These are phyloP conservation scores for Megalops atlanticus DNA, from an alignment of 2,113 vertebrate genomes.

Conservation along the genomic window DNA sequence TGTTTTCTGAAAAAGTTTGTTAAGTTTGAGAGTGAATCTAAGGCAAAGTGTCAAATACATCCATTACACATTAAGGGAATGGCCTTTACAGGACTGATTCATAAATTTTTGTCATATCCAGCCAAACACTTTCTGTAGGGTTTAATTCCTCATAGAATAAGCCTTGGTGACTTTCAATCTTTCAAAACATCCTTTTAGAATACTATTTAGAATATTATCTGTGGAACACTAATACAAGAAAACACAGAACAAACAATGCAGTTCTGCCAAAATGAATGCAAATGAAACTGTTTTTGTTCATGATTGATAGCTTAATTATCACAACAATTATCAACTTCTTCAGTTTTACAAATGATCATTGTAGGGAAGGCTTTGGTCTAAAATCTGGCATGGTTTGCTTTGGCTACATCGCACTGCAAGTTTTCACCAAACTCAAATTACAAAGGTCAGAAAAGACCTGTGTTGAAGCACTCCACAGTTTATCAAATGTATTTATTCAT, in stretches of 20 bases:
- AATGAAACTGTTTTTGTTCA: conserved; percentile 51
- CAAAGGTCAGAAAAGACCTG: conserved; percentile 69
- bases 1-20: too few relatives aligned
- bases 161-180: not conserved
- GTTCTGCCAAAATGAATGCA: conserved; percentile 55
- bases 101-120: not conserved
- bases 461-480: conserved; percentile 72
- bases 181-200: not conserved
- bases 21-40: too few relatives aligned
- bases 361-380: conserved; percentile 28
- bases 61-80: not conserved
- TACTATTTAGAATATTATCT: too few relatives aligned
- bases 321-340: conserved; percentile 69
- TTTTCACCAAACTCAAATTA: conserved; percentile 78
- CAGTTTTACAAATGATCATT: conserved; percentile 47
- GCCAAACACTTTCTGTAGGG: not conserved
- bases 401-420: conserved; percentile 57
- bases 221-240: too few relatives aligned
- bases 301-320: conserved; percentile 77
- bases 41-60: too few relatives aligned
- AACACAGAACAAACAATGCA: not conserved
- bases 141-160: not conserved
- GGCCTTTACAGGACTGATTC: too few relatives aligned
- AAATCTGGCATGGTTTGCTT: conserved; percentile 55
- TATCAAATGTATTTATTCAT: conserved; percentile 84